Evolutionary conservation across 2,797 vertebrate genomes (phyloP).

Genomic region (Phalanger gymnotis): DNA sequence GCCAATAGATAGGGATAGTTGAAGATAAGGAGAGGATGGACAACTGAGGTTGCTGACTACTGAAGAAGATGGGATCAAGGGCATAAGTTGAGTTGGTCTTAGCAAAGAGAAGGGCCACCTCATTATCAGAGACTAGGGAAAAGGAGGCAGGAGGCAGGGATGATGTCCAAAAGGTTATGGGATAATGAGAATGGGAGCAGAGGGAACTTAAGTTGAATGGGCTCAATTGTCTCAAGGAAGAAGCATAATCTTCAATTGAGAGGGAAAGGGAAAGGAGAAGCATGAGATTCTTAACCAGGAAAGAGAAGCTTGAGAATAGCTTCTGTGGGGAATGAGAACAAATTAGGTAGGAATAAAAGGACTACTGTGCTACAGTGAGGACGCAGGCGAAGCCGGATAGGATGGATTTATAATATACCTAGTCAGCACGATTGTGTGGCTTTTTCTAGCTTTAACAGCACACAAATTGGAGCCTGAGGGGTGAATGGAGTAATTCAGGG

Average conservation of each 20-base stretch:
- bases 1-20: neutral
- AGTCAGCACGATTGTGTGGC: neutral
- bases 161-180: neutral
- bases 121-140: neutral
- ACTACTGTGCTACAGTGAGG: neutral
- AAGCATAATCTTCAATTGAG: neutral
- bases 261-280: neutral
- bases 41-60: neutral
- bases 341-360: neutral
- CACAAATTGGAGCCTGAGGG: neutral
- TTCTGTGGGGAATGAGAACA: neutral
- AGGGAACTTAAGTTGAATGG: neutral
- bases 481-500: neutral
- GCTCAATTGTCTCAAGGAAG: neutral
- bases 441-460: neutral
- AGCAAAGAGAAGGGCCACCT: neutral
- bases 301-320: neutral
- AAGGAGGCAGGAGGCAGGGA: neutral
- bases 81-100: neutral
- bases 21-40: neutral
- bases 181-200: neutral
- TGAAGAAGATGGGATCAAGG: neutral
- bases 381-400: neutral
- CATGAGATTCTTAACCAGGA: neutral
- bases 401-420: neutral